Conservation (phyloP, 2,888 invertebrate genomes). For the Drosophila subquinaria region DNA sequence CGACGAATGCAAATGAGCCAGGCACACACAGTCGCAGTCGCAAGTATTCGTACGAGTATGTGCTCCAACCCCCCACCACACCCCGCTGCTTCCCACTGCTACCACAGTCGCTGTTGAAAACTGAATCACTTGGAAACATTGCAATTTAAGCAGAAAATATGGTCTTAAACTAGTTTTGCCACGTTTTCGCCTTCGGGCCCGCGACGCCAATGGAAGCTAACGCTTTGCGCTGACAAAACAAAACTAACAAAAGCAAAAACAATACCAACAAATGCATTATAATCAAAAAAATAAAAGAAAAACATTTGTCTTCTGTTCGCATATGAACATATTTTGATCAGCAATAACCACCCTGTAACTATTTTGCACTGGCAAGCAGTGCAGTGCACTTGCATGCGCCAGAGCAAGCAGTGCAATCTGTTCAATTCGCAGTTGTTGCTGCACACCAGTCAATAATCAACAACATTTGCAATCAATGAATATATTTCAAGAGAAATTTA, state of each 20-base stretch:
- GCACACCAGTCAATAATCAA: conserved; percentile 3
- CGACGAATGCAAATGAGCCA: conserved; percentile 55
- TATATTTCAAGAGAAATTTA: neutral
- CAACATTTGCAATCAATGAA: conserved; percentile 6
- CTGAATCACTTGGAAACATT: conserved; percentile 75
- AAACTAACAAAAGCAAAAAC: conserved; percentile 26
- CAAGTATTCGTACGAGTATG: neutral
- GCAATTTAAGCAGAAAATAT: conserved; percentile 79
- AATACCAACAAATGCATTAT: conserved; percentile 9
- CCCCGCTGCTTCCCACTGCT: too few relatives aligned
- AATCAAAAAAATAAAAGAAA: neutral
- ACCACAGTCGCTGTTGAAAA: conserved; percentile 40
- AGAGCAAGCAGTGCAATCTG: neutral
- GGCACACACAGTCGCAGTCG: neutral
- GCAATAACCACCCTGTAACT: neutral
- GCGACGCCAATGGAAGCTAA: conserved; percentile 36
- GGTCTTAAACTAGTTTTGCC: conserved; percentile 79
- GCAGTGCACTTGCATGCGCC: neutral
- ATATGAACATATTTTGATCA: conserved; percentile 8
- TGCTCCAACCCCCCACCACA: neutral
- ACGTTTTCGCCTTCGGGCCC: conserved; percentile 46
- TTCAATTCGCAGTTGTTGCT: neutral
- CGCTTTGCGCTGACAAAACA: conserved; percentile 35
- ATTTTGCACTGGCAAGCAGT: neutral
- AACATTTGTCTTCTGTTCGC: conserved; percentile 1